These are phyloP conservation scores for Parus major DNA, from an alignment of 2,113 vertebrate genomes.

Conservation along the genomic window DNA sequence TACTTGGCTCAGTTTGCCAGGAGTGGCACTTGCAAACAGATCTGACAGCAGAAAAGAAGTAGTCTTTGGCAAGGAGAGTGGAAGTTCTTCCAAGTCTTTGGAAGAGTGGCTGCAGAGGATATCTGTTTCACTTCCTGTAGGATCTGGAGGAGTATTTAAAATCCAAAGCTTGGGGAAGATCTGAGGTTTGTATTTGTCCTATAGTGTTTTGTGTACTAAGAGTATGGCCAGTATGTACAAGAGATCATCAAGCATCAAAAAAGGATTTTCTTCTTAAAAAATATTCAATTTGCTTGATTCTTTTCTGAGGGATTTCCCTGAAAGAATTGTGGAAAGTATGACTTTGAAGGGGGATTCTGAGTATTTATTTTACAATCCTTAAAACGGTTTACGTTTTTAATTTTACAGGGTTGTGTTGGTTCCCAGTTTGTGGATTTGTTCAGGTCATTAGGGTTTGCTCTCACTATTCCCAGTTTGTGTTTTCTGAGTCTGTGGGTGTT, in stretches of 20 bases:
- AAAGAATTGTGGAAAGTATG: background rate
- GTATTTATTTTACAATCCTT: background rate
- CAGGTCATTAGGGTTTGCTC: background rate
- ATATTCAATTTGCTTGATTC: background rate
- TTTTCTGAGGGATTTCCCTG: background rate
- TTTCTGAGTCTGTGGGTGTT: background rate
- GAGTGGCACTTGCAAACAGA: background rate
- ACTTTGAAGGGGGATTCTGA: background rate
- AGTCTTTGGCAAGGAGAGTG: background rate
- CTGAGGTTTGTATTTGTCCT: background rate
- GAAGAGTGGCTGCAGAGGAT: background rate
- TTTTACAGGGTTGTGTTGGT: background rate
- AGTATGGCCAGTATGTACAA: background rate
- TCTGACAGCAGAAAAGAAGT: background rate
- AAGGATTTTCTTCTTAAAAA: background rate
- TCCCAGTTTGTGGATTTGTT: background rate
- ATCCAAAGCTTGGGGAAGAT: background rate
- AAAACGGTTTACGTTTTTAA: accelerated
- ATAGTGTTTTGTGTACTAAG: background rate
- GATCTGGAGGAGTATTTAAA: background rate
- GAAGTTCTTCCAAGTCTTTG: background rate
- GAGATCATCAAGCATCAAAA: background rate
- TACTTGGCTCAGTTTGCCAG: background rate
- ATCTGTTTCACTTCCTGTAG: background rate
- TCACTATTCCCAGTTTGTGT: background rate